phyloP scores from a whole-genome alignment of 2,113 vertebrate genomes.

The Mus musculus region DNA sequence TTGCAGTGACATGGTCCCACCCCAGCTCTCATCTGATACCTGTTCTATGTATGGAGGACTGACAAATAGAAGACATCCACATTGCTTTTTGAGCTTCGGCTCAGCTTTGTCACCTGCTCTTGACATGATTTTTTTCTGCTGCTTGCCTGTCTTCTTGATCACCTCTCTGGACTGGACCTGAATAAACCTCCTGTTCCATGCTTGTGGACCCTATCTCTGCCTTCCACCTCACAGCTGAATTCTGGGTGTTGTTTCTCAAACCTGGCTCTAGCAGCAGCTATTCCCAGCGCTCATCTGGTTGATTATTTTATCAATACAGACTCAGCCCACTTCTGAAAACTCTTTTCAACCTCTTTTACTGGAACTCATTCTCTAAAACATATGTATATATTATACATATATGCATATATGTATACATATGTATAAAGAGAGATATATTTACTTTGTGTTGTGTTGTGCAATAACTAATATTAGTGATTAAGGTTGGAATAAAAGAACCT shows the following conservation, averaged over 20 bases:
- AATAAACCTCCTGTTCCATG: background rate
- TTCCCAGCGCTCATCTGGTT: background rate
- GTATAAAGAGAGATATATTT: background rate
- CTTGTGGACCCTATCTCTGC: background rate
- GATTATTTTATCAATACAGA: background rate
- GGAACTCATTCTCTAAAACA: background rate
- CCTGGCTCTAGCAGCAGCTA: background rate
- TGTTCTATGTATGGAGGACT: background rate
- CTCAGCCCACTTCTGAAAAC: background rate
- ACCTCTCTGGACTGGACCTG: background rate
- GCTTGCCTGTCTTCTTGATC: background rate
- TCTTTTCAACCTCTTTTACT: background rate
- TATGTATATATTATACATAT: no score
- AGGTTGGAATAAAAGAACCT: background rate
- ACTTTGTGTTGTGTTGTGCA: background rate
- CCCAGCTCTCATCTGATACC: background rate
- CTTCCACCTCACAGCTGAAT: background rate
- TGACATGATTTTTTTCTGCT: background rate
- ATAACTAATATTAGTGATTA: background rate
- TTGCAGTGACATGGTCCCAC: no score
- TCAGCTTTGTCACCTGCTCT: background rate
- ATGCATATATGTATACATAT: no score
- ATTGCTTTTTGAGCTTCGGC: background rate
- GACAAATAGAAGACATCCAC: background rate
- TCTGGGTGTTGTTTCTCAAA: background rate